Base-by-base conservation (phyloP, 2,797 vertebrate species). In the Muraenolepis orangiensis region DNA sequence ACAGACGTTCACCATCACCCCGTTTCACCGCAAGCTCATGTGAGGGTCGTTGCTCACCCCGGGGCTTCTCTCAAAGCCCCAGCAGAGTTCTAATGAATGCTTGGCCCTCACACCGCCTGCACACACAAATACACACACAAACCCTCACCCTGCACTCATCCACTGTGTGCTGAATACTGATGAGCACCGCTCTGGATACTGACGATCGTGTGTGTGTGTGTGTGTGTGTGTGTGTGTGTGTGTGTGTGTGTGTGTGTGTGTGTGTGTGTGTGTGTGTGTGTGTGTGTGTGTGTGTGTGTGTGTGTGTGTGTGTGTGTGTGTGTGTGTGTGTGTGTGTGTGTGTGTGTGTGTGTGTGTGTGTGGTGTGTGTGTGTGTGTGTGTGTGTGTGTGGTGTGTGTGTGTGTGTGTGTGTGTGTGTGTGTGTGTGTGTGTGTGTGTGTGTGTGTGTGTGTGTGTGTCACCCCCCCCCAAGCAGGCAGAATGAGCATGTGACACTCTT, bases 401-500 rank as follows among this genome's bases (percentile, higher is more conserved):
- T 42, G 29, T 68, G 34, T 26, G 36, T 51, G 30, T 51, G 29
- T 46, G 66, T 67, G 40, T n/a, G 28, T 1, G 32, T 11, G 51
- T 36, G 40, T 51, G 31, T 75, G 28, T 40, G 29, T n/a, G 42
- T 42, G 69, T n/a, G 61, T 30, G 30, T 51, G 46, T 73, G 64
- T 30, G 36, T 72, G 46, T 38, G 70, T 85, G 74, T 83, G 74
- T 74, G 85, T 34, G 36, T 30, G n/a, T 66, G 69, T 46, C 16
- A 72, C 66, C 29, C 46, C 68, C 71, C 66, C 29, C 46, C 68
- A 72, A 38, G 26, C 74, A 34, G 74, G 71, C 70, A 61, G 26
- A 34, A 51, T 13, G 66, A 70, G 75, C 87, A 86, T 75, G 85
- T 89, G 88, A 88, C 76, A 78, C 67, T 70, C 70, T 73, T 86